Evolutionary conservation across 2,797 vertebrate species (phyloP), one percentile per base, ranked within the genome.

Genomic region (Ctenochaetus hawaiiensis): DNA sequence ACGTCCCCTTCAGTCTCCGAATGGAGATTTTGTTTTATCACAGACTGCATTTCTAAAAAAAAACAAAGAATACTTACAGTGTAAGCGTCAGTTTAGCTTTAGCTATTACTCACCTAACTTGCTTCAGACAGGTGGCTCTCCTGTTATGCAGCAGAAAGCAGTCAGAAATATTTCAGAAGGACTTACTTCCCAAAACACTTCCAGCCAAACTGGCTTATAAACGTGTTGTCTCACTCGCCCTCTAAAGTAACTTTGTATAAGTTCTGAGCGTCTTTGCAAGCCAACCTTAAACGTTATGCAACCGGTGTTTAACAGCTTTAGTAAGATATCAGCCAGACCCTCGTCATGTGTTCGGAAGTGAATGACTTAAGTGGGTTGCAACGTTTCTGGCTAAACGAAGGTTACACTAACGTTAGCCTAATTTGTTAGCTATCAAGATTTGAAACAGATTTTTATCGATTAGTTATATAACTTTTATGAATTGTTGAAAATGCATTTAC

Each of bases 1-100:
- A 95, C 0, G 77, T 94, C 94, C 5, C 26, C 87, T 71, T 96
- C 95, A 11, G 80, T 90, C 41, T 95, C 94, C 1, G 73, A 47
- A 53, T 95, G 92, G 45, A 93, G 63, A 88, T 95, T 95, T 43
- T 95, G 94, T 80, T 88, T 95, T 0, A 95, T 82, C 12, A 49
- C 68, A 30, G 94, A 93, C 91, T 94, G 92, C 94, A 96, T 95
- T 58, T 93, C 93, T 94, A 34, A 14, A 80, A 70, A 3, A 72
- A 6, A 64, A 52, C 54, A 3, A n/a, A 45, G 14, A 84, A 66
- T 58, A 68, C n/a, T 2, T 18, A 7, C 14, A 13, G 1, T 1
- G 6, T 23, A 34, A 22, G 8, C 4, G 5, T 7, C 16, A 67
- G 4, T 4, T 2, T 1, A 47, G 5, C 43, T 3, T 17, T 37